A percentile compares a stretch with the other conserved stretches of the same genome.
Conservation (phyloP, 2,888 invertebrate genomes). For the Leucoma salicis region DNA sequence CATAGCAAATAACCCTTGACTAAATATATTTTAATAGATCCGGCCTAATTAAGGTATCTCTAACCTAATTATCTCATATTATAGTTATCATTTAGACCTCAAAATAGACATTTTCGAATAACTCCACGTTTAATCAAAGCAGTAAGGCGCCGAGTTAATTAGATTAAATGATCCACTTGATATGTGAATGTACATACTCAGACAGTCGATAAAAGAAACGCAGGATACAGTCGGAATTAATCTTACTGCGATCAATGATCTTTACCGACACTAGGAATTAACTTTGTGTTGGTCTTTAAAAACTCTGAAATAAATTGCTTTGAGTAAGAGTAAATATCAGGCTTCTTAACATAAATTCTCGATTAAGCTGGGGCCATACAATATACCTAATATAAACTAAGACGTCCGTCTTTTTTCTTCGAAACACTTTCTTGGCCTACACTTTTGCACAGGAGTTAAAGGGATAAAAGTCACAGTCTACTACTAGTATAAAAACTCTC, state of each 20-base stretch:
- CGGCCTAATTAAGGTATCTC: conserved; percentile 25
- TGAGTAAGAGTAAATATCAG: too few species aligned
- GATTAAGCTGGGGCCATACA: too few species aligned
- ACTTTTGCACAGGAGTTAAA: too few species aligned
- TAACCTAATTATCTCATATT: too few species aligned
- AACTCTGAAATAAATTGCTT: not conserved
- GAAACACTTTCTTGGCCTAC: too few species aligned
- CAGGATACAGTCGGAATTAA: conserved; percentile 29
- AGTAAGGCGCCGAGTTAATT: conserved; percentile 45
- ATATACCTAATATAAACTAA: too few species aligned
- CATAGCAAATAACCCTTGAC: conserved; percentile 15
- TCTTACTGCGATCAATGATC: conserved; percentile 19
- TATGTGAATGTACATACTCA: conserved; percentile 31
- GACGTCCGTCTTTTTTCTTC: too few species aligned
- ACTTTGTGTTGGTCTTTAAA: conserved; percentile 3
- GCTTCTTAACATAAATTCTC: too few species aligned
- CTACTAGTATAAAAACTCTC: too few species aligned
- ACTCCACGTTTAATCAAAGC: conserved; percentile 37
- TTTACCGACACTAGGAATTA: conserved; percentile 14
- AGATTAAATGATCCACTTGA: conserved; percentile 43
- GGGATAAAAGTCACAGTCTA: too few species aligned
- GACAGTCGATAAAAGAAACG: conserved; percentile 31
- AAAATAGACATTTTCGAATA: conserved; percentile 33
- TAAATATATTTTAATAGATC: conserved; percentile 26
- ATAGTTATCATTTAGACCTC: too few species aligned